Base-by-base conservation (phyloP, 2,113 vertebrate genomes). In the Polypterus senegalus region DNA sequence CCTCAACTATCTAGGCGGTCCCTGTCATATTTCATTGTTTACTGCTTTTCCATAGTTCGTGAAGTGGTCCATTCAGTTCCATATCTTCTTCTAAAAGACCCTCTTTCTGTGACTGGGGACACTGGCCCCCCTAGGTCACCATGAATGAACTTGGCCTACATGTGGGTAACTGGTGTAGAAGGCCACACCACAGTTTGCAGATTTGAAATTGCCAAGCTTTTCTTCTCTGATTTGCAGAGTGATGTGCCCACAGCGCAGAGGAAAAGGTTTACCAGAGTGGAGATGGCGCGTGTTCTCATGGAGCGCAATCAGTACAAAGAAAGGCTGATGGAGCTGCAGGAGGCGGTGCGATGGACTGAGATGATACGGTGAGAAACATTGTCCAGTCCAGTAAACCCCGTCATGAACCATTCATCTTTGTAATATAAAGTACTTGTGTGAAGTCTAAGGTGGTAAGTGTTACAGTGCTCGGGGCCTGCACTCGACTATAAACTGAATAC, bases 261-360 rank as follows among this genome's bases (percentile, higher is more conserved):
- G 65, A 99, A 99, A 62, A 85, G 95, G 46, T 99, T 99, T 69
- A 99, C 96, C 1, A 79, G 96, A 1, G 95, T 99, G 65, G 96
- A 99, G 70, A 99, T 99, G 96, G 96, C 96, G 9, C 80, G 96
- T 1, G 96, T 99, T 46, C 86, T 98, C 46, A 98, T 99, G 94
- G 95, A 98, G 71, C 89, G 96, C 70, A 99, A 99, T 76, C 96
- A 99, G 74, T 99, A 99, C 27, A 99, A 99, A 75, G 96, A 99
- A 83, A 86, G 96, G 55, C 65, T 99, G 76, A 99, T 99, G 95
- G 96, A 98, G 79, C 91, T 99, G 55, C 95, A 99, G 74, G 95
- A 98, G 75, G 96, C 96, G 0, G 94, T 99, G 46, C 81, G 95
- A 77, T 99, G 95, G 95, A 98, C 95, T 0, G 96, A 99, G 78